Percentiles rank a stretch among this genome's conserved stretches.
Conservation (phyloP, 2,888 invertebrate species). For the Sympetrum striolatum region DNA sequence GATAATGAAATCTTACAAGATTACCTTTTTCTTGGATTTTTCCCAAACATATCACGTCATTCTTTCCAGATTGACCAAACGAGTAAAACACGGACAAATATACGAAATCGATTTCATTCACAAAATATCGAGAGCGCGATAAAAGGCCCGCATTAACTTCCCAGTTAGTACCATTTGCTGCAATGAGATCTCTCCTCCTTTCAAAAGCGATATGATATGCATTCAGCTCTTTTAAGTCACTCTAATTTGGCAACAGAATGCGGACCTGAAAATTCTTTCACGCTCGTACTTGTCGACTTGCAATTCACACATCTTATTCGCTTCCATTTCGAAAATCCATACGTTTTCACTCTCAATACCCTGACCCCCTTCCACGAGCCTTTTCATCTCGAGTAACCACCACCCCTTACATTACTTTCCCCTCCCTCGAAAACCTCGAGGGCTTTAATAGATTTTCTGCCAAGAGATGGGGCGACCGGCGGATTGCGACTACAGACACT, state of each 20-base stretch:
- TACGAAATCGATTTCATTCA: too few relatives aligned
- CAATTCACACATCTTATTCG: not conserved
- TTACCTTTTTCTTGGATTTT: not conserved
- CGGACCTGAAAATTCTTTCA: too few relatives aligned
- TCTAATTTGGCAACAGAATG: not conserved
- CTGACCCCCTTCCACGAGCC: not conserved
- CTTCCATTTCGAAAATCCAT: not conserved
- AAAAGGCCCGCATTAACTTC: too few relatives aligned
- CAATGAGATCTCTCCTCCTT: too few relatives aligned
- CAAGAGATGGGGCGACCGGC: constrained; percentile 26
- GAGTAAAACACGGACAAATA: too few relatives aligned
- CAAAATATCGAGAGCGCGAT: too few relatives aligned
- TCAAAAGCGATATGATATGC: too few relatives aligned
- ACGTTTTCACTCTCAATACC: not conserved
- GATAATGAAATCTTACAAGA: not conserved
- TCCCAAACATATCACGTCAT: too few relatives aligned
- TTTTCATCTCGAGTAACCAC: not conserved
- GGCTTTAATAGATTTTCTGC: constrained; percentile 39
- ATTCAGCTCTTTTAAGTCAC: too few relatives aligned
- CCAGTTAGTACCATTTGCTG: not conserved
- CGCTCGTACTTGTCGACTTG: too few relatives aligned
- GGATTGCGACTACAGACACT: constrained; percentile 3
- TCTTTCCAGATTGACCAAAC: too few relatives aligned
- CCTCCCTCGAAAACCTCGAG: not conserved
- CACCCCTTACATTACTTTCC: not conserved